Evolutionary conservation across 2,888 invertebrate species (phyloP), one percentile per base, ranked within the genome.

Genomic region (Drosophila mimetica): DNA sequence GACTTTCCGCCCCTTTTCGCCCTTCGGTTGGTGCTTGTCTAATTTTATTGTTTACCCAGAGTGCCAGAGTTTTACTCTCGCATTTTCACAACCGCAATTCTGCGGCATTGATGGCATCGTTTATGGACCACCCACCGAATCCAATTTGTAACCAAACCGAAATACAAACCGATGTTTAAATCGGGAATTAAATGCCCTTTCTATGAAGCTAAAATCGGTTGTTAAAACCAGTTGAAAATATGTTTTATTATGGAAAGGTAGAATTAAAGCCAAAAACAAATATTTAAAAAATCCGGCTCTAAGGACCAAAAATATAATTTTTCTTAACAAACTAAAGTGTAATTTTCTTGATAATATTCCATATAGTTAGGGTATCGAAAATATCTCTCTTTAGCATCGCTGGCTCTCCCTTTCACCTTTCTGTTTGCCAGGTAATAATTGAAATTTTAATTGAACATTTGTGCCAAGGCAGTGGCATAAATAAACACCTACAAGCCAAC

Each of bases 371-470:
- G 25, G 44, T 46, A 14, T 28, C 5, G 5, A 7, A 8, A 18
- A 25, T n/a, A 7, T 25, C 25, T n/a, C 20, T 16, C 6, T 50
- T 30, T 8, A 9, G 8, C 18, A 36, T 36, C 36, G 14, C 14
- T 16, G 18, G 39, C 14, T 9, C 28, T 14, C 51, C 39, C 39
- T 11, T 11, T 11, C 32, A 9, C 7, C 28, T 11, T 47, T 58
- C 60, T 66, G 58, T 60, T 64, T 63, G 47, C 50, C 71, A 71
- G 76, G 74, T 85, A 74, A 85, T 85, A 85, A 80, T 80, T 80
- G 70, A 79, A 85, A 79, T 85, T 80, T 85, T 82, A 80, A 85
- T 80, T 80, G 74, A 80, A 80, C 70, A 64, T 65, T 82, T 79
- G 69, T 63, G 60, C 66, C 52, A 52, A 9, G 61, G 66, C 60